A percentile compares a stretch with the other conserved stretches of the same genome.
Conservation (phyloP, 1,140 invertebrate genomes). For the Ericerus pela region DNA sequence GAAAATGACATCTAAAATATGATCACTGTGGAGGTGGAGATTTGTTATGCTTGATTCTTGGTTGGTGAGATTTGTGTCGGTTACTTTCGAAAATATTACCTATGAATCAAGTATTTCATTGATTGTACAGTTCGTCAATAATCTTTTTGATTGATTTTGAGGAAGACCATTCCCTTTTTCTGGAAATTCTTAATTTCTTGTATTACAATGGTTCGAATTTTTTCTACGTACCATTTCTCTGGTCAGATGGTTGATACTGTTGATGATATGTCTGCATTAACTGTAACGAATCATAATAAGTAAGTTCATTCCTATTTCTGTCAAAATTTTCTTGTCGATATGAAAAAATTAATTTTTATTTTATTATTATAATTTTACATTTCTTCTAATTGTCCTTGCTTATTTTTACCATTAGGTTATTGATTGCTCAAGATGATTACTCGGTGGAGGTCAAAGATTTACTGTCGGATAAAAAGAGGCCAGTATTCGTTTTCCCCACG, state of each 20-base stretch:
- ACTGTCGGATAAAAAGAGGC: background rate
- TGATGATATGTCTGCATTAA: background rate
- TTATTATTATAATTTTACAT: background rate
- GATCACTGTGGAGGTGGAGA: no score
- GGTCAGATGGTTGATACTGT: background rate
- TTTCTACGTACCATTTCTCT: background rate
- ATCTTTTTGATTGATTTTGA: no score
- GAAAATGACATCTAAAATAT: no score
- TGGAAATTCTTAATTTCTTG: background rate
- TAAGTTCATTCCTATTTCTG: no score
- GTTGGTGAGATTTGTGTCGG: no score
- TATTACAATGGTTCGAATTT: background rate
- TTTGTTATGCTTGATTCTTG: no score
- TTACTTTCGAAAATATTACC: no score
- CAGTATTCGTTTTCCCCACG: background rate
- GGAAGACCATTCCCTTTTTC: background rate
- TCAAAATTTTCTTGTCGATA: no score
- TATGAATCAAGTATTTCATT: no score
- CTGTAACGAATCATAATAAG: constrained; percentile 4
- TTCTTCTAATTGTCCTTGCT: no score
- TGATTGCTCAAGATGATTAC: background rate
- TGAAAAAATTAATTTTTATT: background rate
- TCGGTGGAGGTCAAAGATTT: background rate
- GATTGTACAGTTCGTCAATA: no score
- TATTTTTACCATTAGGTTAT: constrained; percentile 1